Evolutionary conservation across 2,113 vertebrate genomes (phyloP), one percentile per base, ranked within the genome.

Genomic region (Phycodurus eques): DNA sequence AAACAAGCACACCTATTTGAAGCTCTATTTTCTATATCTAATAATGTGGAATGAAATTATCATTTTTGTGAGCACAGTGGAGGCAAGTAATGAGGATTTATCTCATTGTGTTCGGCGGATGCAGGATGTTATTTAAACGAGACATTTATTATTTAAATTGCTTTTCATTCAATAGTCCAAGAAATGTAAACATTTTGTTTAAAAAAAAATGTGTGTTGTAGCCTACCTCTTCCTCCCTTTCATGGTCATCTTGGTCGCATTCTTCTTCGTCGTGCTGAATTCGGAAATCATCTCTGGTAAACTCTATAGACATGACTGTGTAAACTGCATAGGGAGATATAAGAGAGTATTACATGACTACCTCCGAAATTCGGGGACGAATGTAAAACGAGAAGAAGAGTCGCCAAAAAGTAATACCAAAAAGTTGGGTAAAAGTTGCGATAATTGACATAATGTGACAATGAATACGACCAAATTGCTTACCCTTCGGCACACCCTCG

Each of bases 241-340:
- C 91, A 59, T 91, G 92, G 78, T 94, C 93, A 68, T 93, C 92
- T n/a, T 90, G 87, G 73, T 94, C 93, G 73, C 91, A 92, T 27
- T 93, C 92, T 6, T 93, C 93, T 27, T 94, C 90, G 12, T 92
- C 91, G 8, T 92, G 90, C 62, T 92, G 93, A 8, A 88, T 93
- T 81, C 92, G 91, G 68, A 94, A 85, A 71, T 92, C 91, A 78
- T 88, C 92, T 13, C 91, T 91, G 74, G 93, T 93, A 72, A 94
- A 94, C 76, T 94, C 93, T 64, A 94, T 92, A 10, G 93, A 94
- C 93, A 94, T 94, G 64, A 43, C 31, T 67, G 59, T 51, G 44
- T 1, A 39, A 5, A n/a, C 20, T 68, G 33, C 13, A 31, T 62
- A 69, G 10, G 15, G 19, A 17, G 8, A n/a, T 19, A 54, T 13